A percentile compares a stretch with the other conserved stretches of the same genome.
These are phyloP conservation scores for Rhagonycha fulva DNA, from an alignment of 2,888 invertebrate genomes.

Conservation along the genomic window DNA sequence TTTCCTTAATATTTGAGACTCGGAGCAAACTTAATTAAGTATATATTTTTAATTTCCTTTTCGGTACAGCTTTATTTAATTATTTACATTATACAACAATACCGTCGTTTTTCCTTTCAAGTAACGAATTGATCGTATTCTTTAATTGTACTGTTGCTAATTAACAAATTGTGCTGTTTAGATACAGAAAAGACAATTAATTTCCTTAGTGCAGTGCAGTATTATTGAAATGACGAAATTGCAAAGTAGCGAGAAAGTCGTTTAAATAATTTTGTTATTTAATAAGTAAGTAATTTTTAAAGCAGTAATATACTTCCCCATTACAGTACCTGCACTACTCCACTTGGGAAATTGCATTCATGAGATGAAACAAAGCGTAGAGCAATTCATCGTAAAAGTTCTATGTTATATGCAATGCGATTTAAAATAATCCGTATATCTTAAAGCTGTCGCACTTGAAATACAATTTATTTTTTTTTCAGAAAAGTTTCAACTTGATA, in stretches of 20 bases:
- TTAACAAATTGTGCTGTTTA: constrained; percentile 19
- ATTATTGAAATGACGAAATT: not conserved
- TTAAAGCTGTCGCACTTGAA: not conserved
- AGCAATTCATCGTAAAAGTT: not conserved
- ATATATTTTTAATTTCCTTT: not conserved
- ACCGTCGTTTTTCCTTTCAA: not conserved
- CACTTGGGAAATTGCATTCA: not conserved
- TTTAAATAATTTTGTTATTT: not conserved
- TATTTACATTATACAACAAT: not conserved
- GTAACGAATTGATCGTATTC: constrained; percentile 5
- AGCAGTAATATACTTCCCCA: not conserved
- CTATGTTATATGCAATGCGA: not conserved
- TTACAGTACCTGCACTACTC: not conserved
- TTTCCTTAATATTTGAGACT: not conserved
- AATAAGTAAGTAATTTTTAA: not conserved
- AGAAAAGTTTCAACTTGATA: not conserved
- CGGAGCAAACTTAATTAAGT: not conserved
- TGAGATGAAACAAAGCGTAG: not conserved
- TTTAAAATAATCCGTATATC: not conserved
- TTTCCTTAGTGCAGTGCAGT: not conserved
- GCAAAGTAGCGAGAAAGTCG: not conserved
- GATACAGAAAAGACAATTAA: constrained; percentile 12
- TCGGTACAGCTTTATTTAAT: not conserved
- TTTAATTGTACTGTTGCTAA: constrained; percentile 14
- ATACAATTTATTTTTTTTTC: not conserved